Percentiles rank a stretch among this genome's conserved stretches.
phyloP scores from a whole-genome alignment of 2,113 vertebrate species.

The Stegostoma tigrinum region DNA sequence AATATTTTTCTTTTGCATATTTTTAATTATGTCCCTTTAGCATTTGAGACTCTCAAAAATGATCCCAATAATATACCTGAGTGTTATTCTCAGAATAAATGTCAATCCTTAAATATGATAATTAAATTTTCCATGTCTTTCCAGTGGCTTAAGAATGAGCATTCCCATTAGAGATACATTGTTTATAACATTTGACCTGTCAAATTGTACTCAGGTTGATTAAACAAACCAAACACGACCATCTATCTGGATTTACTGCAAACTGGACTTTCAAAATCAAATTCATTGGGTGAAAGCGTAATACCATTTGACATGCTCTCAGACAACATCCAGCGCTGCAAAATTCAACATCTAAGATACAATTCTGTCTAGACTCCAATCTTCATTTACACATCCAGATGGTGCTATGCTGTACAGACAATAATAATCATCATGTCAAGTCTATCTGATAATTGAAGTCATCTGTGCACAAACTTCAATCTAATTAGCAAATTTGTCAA shows the following conservation, averaged over 20 bases:
- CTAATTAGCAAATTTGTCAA: slow-evolving; percentile 19
- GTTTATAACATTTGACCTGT: not conserved
- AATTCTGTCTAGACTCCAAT: not conserved
- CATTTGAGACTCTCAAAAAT: not conserved
- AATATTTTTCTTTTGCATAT: no score
- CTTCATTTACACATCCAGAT: slow-evolving; percentile 15
- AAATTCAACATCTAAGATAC: slow-evolving; percentile 1
- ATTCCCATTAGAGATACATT: not conserved
- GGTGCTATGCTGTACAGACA: not conserved
- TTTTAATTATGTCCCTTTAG: not conserved
- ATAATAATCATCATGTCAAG: slow-evolving; percentile 6
- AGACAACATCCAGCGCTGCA: not conserved
- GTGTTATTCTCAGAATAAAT: not conserved
- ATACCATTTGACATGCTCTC: not conserved
- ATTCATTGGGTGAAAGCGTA: not conserved
- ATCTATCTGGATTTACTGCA: not conserved
- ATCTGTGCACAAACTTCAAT: slow-evolving; percentile 7
- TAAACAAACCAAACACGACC: not conserved
- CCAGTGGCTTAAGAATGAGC: not conserved
- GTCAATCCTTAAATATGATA: not conserved
- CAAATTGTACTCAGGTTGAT: not conserved
- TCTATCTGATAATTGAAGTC: slow-evolving; percentile 15
- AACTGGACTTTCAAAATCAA: not conserved
- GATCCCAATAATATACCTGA: not conserved
- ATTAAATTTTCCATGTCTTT: not conserved